A percentile compares a stretch with the other conserved stretches of the same genome.
Evolutionary conservation across 37 sponge, comb jelly and placozoan species (phyloP).

Genomic region (Tethya wilhelma): DNA sequence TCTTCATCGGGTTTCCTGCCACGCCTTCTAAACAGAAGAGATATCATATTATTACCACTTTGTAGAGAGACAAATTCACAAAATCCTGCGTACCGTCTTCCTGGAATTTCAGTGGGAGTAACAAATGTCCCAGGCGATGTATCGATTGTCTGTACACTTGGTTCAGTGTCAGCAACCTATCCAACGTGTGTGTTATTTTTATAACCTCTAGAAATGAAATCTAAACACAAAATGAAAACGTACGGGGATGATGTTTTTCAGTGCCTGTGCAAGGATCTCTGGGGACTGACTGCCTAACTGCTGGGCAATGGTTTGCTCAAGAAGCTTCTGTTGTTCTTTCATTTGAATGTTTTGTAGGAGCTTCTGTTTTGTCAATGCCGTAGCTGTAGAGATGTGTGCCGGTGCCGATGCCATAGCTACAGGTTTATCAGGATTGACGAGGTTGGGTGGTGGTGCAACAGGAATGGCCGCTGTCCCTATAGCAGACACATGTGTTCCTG

Average conservation of each 20-base stretch:
- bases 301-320: slow-evolving; percentile 34
- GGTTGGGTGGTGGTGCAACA: slow-evolving; percentile 74
- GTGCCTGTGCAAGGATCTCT: slow-evolving; percentile 64
- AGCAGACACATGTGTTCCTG: not conserved
- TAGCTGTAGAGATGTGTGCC: slow-evolving; percentile 47
- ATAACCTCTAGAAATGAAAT: too few species aligned
- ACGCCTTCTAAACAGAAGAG: slow-evolving; percentile 20
- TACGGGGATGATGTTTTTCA: slow-evolving; percentile 53
- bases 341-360: slow-evolving; percentile 64
- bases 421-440: slow-evolving; percentile 76
- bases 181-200: too few species aligned
- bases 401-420: slow-evolving; percentile 83
- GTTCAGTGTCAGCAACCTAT: not conserved
- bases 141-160: not conserved
- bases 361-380: slow-evolving; percentile 64
- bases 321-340: slow-evolving; percentile 54
- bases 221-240: too few species aligned
- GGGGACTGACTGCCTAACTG: slow-evolving; percentile 36
- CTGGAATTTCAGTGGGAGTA: not conserved
- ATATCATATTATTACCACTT: not conserved
- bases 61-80: not conserved
- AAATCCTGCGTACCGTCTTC: not conserved
- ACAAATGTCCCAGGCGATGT: slow-evolving; percentile 1
- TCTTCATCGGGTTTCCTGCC: slow-evolving; percentile 78
- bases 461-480: slow-evolving; percentile 46